Evolutionary conservation across 2,888 invertebrate species (phyloP).

Genomic region (Sacculina carcini): DNA sequence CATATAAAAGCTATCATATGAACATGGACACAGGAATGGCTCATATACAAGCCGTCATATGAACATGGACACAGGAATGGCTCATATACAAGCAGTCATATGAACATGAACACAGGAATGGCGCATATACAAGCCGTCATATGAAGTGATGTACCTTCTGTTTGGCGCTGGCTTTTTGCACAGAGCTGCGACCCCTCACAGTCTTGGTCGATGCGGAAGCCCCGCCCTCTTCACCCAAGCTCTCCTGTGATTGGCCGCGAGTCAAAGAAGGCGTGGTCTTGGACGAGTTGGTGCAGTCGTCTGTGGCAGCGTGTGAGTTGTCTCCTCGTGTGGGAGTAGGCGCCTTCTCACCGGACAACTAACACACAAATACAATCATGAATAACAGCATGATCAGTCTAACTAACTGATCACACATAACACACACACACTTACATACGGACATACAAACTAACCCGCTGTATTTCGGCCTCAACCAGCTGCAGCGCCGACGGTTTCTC

Average conservation of each 20-base stretch:
- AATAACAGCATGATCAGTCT: no score
- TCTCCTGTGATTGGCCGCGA: background rate
- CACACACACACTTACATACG: no score
- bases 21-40: no score
- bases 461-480: slow-evolving; percentile 59
- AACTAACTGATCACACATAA: no score
- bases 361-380: background rate
- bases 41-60: no score
- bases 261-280: background rate
- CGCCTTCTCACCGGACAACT: slow-evolving; percentile 39
- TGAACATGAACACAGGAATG: no score
- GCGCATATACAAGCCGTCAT: no score
- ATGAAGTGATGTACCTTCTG: background rate
- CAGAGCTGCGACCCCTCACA: background rate
- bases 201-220: slow-evolving; percentile 28
- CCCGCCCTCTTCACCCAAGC: slow-evolving; percentile 20
- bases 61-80: no score
- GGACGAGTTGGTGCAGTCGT: slow-evolving; percentile 5
- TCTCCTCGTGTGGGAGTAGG: slow-evolving; percentile 43
- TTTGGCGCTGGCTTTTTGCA: background rate
- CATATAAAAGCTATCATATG: no score
- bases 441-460: slow-evolving; percentile 32
- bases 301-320: slow-evolving; percentile 11
- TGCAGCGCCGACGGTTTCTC: slow-evolving; percentile 62
- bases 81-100: no score